These are phyloP conservation scores for Anisognathus igniventris DNA, from an alignment of 2,797 vertebrate genomes.

Conservation along the genomic window DNA sequence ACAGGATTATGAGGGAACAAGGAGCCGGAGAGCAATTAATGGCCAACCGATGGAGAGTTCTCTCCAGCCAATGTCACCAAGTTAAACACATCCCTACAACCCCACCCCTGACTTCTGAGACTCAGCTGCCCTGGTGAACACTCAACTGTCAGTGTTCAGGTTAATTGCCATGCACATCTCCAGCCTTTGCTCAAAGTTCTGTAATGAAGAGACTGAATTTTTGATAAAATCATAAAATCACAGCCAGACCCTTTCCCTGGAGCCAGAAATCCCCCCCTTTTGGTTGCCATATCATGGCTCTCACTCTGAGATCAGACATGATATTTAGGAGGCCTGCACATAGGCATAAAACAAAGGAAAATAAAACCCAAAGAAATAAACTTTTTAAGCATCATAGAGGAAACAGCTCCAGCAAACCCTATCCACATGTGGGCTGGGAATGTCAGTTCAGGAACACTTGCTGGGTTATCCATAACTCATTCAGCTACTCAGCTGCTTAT, in stretches of 20 bases:
- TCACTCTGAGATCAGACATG: neutral
- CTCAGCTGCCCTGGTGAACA: neutral
- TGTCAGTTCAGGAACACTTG: neutral
- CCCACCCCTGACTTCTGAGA: neutral
- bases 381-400: neutral
- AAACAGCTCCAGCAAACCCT: neutral
- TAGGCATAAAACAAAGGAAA: neutral
- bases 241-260: neutral
- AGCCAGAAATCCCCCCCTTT: neutral
- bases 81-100: neutral
- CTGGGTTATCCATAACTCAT: neutral
- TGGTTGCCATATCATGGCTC: neutral
- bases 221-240: neutral
- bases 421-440: neutral
- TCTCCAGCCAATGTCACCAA: neutral
- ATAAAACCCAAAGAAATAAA: neutral
- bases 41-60: fast-evolving
- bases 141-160: neutral
- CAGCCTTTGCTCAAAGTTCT: neutral
- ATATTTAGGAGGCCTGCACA: neutral
- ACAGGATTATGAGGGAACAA: neutral
- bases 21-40: fast-evolving
- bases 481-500: neutral
- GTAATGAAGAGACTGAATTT: neutral
- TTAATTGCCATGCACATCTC: neutral